phyloP scores from a whole-genome alignment of 2,113 vertebrate genomes.

The Isichthys henryi region DNA sequence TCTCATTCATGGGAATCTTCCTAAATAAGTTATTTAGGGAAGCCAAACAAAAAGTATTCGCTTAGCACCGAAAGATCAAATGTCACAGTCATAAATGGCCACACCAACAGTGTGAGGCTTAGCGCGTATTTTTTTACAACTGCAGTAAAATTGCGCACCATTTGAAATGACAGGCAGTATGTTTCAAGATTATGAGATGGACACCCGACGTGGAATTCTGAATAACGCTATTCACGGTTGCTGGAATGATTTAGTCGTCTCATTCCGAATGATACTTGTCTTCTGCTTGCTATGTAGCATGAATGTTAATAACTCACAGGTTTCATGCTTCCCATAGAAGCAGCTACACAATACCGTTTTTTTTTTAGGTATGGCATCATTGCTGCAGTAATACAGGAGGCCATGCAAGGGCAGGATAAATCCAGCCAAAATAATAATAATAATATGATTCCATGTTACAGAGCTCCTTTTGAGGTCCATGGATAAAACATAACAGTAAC shows the following conservation, averaged over 20 bases:
- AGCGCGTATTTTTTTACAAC: neutral
- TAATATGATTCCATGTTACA: neutral
- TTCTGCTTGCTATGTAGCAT: neutral
- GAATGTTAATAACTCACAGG: neutral
- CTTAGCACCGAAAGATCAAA: neutral
- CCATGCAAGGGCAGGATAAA: neutral
- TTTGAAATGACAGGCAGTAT: neutral
- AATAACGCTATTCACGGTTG: neutral
- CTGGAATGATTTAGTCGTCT: neutral
- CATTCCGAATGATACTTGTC: neutral
- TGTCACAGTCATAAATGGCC: neutral
- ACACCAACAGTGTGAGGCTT: neutral
- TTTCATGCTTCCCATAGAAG: neutral
- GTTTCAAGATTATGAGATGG: neutral
- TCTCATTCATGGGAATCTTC: neutral
- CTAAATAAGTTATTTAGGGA: neutral
- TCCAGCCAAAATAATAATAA: neutral
- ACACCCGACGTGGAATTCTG: neutral
- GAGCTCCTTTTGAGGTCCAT: neutral
- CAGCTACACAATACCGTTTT: neutral
- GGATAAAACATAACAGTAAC: neutral
- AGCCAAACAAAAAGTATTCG: neutral
- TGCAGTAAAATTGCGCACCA: neutral
- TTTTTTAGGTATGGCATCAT: neutral
- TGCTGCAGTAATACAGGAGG: neutral